These are phyloP conservation scores for Eupeodes latifasciatus DNA, from an alignment of 2,888 invertebrate genomes.

Conservation along the genomic window DNA sequence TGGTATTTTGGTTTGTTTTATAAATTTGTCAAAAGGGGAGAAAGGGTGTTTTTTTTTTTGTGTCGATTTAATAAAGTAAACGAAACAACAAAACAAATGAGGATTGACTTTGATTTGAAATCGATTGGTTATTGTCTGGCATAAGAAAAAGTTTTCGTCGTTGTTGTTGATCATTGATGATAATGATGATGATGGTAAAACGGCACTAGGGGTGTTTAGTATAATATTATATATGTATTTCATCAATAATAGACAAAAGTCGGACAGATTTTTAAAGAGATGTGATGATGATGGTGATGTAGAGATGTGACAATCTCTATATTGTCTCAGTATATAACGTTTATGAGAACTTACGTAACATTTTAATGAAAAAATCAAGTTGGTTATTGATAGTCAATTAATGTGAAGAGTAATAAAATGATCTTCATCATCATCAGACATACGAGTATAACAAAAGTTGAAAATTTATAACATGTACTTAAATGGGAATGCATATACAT, in stretches of 20 bases:
- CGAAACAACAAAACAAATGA: conserved; percentile 24
- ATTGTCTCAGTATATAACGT: background rate
- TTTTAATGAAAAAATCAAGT: conserved; percentile 64
- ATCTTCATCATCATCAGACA: conserved; percentile 13
- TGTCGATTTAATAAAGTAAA: conserved; percentile 7
- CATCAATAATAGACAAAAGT: conserved; percentile 24
- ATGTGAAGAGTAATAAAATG: conserved; percentile 60
- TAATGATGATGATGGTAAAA: conserved; percentile 1
- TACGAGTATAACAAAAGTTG: background rate
- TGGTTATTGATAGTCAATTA: conserved; percentile 72
- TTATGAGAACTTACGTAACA: conserved; percentile 65
- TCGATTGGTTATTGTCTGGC: conserved; percentile 60
- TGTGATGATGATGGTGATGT: background rate
- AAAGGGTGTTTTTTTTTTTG: conserved; percentile 1
- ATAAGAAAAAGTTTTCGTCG: background rate
- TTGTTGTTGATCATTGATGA: background rate
- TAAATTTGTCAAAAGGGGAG: conserved; percentile 57
- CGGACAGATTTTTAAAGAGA: background rate
- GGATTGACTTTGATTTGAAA: conserved; percentile 69
- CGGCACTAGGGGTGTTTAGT: conserved; percentile 24
- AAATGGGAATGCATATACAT: conserved; percentile 2
- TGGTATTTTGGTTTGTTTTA: conserved; percentile 36
- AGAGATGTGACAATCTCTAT: background rate
- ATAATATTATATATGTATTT: background rate
- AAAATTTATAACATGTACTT: background rate